phyloP scores from a whole-genome alignment of 2,888 invertebrate species.

The Pseudanteris insignis region DNA sequence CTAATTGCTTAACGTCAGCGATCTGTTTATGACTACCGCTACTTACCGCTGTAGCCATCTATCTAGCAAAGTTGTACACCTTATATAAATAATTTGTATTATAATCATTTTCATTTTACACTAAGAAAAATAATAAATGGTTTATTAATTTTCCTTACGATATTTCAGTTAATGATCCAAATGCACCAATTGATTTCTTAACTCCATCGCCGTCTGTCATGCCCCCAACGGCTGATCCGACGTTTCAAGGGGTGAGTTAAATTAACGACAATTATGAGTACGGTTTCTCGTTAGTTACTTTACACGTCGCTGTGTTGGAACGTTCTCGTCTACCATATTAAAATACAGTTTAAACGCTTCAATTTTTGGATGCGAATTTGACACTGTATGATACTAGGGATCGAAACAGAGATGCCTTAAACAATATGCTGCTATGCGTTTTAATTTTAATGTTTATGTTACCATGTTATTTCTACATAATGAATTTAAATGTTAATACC shows the following conservation, averaged over 20 bases:
- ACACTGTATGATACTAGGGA: conserved; percentile 11
- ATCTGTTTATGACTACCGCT: no score
- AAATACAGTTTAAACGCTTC: conserved; percentile 10
- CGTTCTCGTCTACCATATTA: conserved; percentile 10
- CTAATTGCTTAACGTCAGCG: no score
- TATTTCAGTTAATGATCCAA: conserved; percentile 67
- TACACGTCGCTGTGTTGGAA: conserved; percentile 17
- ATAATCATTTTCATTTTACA: no score
- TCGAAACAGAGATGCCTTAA: conserved; percentile 13
- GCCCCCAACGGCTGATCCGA: conserved; percentile 51
- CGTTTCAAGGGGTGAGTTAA: conserved; percentile 60
- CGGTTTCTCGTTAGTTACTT: conserved; percentile 4
- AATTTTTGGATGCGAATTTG: conserved; percentile 14
- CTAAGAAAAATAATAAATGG: not conserved
- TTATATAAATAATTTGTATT: no score
- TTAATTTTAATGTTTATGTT: no score
- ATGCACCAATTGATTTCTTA: conserved; percentile 70
- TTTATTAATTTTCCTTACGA: conserved; percentile 4
- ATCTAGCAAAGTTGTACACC: no score
- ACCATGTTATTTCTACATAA: no score
- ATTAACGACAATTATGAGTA: conserved; percentile 19
- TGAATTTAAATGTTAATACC: no score
- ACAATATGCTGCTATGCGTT: no score
- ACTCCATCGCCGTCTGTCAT: conserved; percentile 63
- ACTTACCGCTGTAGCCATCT: no score